Base-by-base conservation (phyloP, 2,797 vertebrate genomes). In the Phrynocephalus vlangalii region DNA sequence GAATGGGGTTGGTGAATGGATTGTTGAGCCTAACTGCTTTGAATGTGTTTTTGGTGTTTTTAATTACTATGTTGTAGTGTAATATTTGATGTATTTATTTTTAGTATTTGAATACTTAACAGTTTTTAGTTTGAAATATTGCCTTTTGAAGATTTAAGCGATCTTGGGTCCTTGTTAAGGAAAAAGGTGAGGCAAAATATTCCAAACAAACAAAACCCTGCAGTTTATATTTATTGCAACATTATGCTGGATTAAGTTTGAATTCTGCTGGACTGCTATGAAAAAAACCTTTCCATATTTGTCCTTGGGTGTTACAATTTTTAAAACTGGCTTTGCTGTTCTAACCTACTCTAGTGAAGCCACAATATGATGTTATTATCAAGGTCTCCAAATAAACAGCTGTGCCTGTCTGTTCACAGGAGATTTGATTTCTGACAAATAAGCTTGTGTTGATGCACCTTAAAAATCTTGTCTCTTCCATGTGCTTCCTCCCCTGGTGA, bases 351-450 rank as follows among this genome's bases (percentile, higher is more conserved):
- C 73, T 81, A 90, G 76, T 91, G 89, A 83, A 94, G 87, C 87
- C 93, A 84, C 89, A 94, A 90, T 91, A 92, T 92, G 86, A 93
- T 92, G 77, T 92, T 90, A 92, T 91, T 95, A 93, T 94, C 91
- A 91, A 91, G 93, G 93, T 80, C 92, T 91, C 91, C 71, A 92
- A 94, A 93, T 76, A 93, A 92, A 63, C 91, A 92, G 89, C 86
- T 77, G 81, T 11, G 30, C 80, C 88, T 91, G 92, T 90, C 85
- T 91, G 72, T 87, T 94, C 81, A 71, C 89, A 88, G 85, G 87
- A 95, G 93, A 92, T 92, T 89, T 93, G 93, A 95, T 91, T 91
- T 94, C 89, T 93, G 87, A 94, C 92, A 95, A 94, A 94, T 90
- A 91, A 89, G 83, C 87, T 87, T 91, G 79, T 91, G 92, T 90